Percentiles rank a stretch among this genome's conserved stretches.
Evolutionary conservation across 2,888 invertebrate genomes (phyloP).

Genomic region (Drosophila kokeensis): DNA sequence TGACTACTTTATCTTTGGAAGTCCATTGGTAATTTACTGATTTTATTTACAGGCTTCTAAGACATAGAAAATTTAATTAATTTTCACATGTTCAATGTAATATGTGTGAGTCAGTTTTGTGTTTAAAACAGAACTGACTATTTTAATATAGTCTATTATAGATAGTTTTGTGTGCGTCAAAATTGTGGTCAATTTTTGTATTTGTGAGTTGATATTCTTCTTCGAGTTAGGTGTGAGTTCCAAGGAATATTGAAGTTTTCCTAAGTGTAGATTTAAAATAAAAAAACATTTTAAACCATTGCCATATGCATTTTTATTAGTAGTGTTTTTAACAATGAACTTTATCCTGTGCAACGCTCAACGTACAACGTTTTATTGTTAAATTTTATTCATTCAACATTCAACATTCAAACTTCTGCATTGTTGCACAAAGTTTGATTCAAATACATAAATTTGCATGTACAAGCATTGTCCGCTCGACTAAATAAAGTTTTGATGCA

Average conservation of each 20-base stretch:
- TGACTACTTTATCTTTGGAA: not conserved
- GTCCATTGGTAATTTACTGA: not conserved
- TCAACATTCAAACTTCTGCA: not conserved
- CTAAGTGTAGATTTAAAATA: not conserved
- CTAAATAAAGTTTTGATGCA: not conserved
- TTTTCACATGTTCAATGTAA: too few species aligned
- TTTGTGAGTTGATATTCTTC: not conserved
- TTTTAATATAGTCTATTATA: not conserved
- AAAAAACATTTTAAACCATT: too few species aligned
- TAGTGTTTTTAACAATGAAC: not conserved
- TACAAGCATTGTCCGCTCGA: not conserved
- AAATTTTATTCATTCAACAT: not conserved
- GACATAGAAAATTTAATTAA: not conserved
- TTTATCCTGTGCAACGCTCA: not conserved
- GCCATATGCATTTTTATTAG: not conserved
- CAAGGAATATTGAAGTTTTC: not conserved
- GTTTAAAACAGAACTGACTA: not conserved
- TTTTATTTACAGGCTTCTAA: not conserved
- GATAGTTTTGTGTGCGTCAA: not conserved
- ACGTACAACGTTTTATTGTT: not conserved
- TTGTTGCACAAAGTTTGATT: not conserved
- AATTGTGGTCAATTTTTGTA: not conserved
- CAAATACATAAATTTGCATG: not conserved
- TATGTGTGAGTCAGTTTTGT: not conserved
- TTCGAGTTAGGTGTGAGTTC: not conserved